phyloP scores from a whole-genome alignment of 2,797 vertebrate genomes.

The Tolypeutes matacus region DNA sequence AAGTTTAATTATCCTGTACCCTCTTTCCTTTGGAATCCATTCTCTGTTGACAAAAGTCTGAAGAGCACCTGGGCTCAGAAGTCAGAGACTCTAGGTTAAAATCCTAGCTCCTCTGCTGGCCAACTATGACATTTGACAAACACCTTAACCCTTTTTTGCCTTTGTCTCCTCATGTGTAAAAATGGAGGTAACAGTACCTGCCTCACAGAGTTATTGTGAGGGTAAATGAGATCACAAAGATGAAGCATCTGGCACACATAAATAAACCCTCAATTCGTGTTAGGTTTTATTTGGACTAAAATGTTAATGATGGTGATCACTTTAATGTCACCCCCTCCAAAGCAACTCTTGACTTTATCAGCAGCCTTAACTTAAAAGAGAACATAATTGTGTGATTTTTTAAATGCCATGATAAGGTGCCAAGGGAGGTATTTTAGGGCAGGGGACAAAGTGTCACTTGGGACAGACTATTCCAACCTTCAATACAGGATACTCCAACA shows the following conservation, averaged over 20 bases:
- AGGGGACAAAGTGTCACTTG: neutral
- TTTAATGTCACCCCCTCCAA: neutral
- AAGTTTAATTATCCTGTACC: neutral
- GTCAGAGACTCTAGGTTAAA: constrained; percentile 7
- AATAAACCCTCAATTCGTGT: neutral
- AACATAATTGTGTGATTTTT: neutral
- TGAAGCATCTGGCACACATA: neutral
- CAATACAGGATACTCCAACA: neutral
- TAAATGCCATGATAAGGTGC: neutral
- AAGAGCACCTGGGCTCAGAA: neutral
- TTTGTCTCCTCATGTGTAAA: constrained; percentile 11
- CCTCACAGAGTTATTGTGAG: neutral
- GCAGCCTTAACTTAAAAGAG: neutral
- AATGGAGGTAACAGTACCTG: neutral
- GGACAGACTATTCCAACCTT: neutral
- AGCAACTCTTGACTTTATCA: constrained; percentile 58
- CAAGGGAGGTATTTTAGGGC: neutral
- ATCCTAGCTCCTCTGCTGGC: neutral
- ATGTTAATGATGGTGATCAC: neutral
- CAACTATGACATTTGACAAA: neutral
- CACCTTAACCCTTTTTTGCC: neutral
- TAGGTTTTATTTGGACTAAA: constrained; percentile 6
- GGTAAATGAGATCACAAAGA: constrained; percentile 20
- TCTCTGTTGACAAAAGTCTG: neutral
- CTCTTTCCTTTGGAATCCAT: neutral